A percentile compares a stretch with the other conserved stretches of the same genome.
phyloP scores from a whole-genome alignment of 2,113 vertebrate species.

The Thunnus thynnus region DNA sequence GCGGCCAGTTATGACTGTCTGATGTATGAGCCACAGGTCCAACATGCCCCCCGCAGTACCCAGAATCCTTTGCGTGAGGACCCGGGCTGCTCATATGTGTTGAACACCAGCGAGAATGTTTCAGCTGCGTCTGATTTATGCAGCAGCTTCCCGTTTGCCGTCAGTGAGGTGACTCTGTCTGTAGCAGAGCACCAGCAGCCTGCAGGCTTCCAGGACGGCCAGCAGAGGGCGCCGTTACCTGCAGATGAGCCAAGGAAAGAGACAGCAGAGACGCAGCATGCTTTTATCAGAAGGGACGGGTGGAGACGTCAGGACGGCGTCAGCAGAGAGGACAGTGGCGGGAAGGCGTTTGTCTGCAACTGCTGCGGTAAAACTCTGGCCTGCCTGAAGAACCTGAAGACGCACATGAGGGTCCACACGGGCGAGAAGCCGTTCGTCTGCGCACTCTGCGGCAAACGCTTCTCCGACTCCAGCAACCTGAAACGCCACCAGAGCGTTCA shows the following conservation, averaged over 20 bases:
- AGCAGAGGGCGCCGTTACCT: constrained; percentile 32
- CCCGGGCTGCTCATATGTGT: constrained; percentile 43
- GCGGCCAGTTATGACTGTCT: constrained; percentile 17
- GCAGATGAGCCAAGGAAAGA: constrained; percentile 11
- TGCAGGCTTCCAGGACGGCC: constrained; percentile 7
- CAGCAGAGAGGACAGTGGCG: neutral
- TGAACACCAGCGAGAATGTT: neutral
- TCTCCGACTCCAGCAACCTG: constrained; percentile 82
- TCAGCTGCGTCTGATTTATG: neutral
- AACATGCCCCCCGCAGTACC: constrained; percentile 26
- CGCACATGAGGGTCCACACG: constrained; percentile 81
- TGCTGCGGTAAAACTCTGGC: constrained; percentile 78
- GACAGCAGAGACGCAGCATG: neutral
- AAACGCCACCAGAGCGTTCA: constrained; percentile 83
- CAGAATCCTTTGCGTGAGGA: constrained; percentile 47
- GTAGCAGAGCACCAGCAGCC: constrained; percentile 22
- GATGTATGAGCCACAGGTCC: constrained; percentile 50
- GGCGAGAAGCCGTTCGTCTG: constrained; percentile 82
- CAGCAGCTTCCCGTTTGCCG: constrained; percentile 4
- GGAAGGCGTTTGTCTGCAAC: constrained; percentile 63
- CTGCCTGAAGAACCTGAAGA: constrained; percentile 82
- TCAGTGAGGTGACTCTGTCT: constrained; percentile 1
- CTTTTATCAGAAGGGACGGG: constrained; percentile 33
- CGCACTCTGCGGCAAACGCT: constrained; percentile 78
- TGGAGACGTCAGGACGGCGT: constrained; percentile 27